A percentile compares a stretch with the other conserved stretches of the same genome.
Evolutionary conservation across 2,113 vertebrate genomes (phyloP).

Genomic region (Ciconia boyciana): DNA sequence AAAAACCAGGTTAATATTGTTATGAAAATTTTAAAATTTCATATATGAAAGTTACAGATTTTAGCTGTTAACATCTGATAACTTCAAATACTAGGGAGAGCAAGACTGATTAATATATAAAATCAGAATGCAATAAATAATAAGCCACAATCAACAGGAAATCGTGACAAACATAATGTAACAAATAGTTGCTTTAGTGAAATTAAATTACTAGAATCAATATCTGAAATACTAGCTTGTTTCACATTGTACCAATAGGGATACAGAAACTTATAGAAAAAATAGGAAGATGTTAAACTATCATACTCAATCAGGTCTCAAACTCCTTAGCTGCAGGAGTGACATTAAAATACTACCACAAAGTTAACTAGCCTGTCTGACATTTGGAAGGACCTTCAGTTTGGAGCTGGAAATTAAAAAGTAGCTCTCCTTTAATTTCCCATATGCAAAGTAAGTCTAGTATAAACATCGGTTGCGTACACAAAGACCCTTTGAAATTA

Average conservation of each 20-base stretch:
- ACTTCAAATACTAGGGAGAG: background rate
- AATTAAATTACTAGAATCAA: background rate
- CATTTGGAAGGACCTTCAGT: background rate
- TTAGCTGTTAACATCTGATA: background rate
- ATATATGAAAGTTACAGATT: background rate
- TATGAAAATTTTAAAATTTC: background rate
- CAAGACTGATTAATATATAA: background rate
- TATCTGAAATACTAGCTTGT: background rate
- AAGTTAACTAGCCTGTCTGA: background rate
- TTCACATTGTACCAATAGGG: background rate
- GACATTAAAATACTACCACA: background rate
- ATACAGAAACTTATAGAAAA: background rate
- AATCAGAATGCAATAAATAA: background rate
- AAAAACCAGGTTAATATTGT: background rate
- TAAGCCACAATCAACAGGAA: background rate
- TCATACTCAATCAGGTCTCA: background rate
- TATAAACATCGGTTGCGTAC: background rate
- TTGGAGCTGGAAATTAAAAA: background rate
- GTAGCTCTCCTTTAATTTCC: background rate
- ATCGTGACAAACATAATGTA: background rate
- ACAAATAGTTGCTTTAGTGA: background rate
- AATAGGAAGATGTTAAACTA: background rate
- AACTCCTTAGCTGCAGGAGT: background rate
- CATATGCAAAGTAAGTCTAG: background rate
- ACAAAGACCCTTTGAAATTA: conserved; percentile 26